Percentiles rank a stretch among this genome's conserved stretches.
Conservation (phyloP, 2,113 vertebrate species). For the Vicugna pacos region DNA sequence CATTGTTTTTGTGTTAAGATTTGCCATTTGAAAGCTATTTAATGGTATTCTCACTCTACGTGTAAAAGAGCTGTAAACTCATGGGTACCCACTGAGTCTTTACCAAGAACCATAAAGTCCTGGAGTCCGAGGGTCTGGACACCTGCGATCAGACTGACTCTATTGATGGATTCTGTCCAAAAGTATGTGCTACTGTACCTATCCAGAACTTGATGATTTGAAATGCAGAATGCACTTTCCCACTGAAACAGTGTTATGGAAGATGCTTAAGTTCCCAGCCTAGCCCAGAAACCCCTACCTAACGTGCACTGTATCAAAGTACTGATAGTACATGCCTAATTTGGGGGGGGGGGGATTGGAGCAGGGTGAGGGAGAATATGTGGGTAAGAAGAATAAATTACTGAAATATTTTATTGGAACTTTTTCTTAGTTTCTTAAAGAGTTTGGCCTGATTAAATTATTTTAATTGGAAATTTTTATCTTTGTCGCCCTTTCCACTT, state of each 20-base stretch:
- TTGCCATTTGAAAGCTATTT: not conserved
- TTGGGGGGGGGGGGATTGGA: not conserved
- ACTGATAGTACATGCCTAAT: not conserved
- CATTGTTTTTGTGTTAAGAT: not conserved
- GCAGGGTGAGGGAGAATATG: not conserved
- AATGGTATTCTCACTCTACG: not conserved
- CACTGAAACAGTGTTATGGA: not conserved
- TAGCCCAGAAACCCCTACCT: not conserved
- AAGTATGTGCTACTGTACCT: no score
- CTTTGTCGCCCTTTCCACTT: not conserved
- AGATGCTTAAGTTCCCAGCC: not conserved
- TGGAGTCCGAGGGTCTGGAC: not conserved
- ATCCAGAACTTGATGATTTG: not conserved
- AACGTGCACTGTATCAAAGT: not conserved
- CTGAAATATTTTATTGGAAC: not conserved
- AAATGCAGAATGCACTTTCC: not conserved
- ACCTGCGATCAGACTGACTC: not conserved
- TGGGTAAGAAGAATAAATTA: conserved; percentile 16
- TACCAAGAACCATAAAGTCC: not conserved
- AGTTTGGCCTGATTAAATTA: not conserved
- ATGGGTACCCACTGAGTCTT: not conserved
- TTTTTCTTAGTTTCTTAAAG: not conserved
- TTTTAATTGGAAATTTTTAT: not conserved
- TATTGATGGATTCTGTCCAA: not conserved
- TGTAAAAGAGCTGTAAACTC: not conserved